Conservation (phyloP, 1,140 invertebrate genomes). For the Neocloeon triangulifer region DNA sequence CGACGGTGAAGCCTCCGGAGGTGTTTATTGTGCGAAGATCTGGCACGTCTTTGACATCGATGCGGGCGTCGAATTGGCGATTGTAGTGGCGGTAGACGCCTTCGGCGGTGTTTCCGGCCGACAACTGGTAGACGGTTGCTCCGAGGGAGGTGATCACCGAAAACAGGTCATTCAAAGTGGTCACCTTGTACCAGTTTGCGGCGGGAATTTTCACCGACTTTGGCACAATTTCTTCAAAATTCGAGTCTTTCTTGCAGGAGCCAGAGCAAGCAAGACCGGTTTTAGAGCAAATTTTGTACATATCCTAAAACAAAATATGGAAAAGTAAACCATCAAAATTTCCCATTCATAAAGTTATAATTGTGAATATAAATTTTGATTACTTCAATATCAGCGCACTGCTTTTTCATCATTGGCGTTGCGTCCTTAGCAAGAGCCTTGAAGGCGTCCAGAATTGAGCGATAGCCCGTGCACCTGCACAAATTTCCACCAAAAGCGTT, state of each 20-base stretch:
- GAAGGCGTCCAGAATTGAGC: constrained; percentile 27
- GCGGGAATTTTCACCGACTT: too few relatives aligned
- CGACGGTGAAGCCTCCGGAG: constrained; percentile 13
- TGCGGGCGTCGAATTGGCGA: constrained; percentile 29
- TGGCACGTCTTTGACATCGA: constrained; percentile 44
- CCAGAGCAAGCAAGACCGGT: constrained; percentile 14
- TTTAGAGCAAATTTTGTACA: constrained; percentile 17
- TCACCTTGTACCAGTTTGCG: constrained; percentile 26
- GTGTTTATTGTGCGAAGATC: constrained; percentile 22
- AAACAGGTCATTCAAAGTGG: constrained; percentile 26
- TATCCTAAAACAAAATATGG: too few relatives aligned
- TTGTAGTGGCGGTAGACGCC: constrained; percentile 33
- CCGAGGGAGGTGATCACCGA: constrained; percentile 25
- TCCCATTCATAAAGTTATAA: constrained; percentile 1
- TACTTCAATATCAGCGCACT: constrained; percentile 16
- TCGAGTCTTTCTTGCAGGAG: constrained; percentile 12
- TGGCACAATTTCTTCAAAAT: too few relatives aligned
- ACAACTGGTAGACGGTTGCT: constrained; percentile 24
- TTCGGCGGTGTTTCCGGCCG: constrained; percentile 45
- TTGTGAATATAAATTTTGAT: constrained; percentile 1
- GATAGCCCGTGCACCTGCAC: constrained; percentile 28
- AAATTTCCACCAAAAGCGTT: constrained; percentile 21
- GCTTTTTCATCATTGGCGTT: constrained; percentile 11
- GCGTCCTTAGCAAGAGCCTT: constrained; percentile 21
- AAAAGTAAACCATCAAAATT: too few relatives aligned